Conservation (phyloP, 2,797 vertebrate species). For the Calcarius lapponicus region DNA sequence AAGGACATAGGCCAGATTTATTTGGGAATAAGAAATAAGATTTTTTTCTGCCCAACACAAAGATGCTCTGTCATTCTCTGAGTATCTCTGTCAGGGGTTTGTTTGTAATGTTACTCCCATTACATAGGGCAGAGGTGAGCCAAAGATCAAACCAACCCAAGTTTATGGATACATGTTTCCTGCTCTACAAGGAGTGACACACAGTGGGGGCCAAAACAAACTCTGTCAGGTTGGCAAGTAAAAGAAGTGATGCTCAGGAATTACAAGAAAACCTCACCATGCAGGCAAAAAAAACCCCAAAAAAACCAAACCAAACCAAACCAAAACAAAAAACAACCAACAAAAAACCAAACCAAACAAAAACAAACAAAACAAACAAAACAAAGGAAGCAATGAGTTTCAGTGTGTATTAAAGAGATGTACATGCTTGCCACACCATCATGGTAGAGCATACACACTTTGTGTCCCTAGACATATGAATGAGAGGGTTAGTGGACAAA, state of each 20-base stretch:
- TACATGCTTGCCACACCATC: background rate
- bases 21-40: background rate
- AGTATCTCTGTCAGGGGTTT: background rate
- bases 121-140: background rate
- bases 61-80: background rate
- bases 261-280: background rate
- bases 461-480: background rate
- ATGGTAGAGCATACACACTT: background rate
- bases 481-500: background rate
- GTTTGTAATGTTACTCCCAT: background rate
- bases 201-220: background rate
- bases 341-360: background rate
- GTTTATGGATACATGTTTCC: background rate
- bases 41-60: background rate
- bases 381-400: background rate
- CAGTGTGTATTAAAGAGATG: background rate
- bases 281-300: background rate
- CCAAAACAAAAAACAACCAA: background rate
- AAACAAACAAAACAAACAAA: background rate
- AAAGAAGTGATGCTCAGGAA: background rate
- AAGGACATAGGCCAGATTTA: background rate
- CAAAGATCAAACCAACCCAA: background rate
- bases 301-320: background rate
- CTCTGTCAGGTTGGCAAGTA: background rate
- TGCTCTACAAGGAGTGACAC: background rate